Conservation (phyloP, 1,140 invertebrate genomes). For the Kradibia gibbosae region DNA sequence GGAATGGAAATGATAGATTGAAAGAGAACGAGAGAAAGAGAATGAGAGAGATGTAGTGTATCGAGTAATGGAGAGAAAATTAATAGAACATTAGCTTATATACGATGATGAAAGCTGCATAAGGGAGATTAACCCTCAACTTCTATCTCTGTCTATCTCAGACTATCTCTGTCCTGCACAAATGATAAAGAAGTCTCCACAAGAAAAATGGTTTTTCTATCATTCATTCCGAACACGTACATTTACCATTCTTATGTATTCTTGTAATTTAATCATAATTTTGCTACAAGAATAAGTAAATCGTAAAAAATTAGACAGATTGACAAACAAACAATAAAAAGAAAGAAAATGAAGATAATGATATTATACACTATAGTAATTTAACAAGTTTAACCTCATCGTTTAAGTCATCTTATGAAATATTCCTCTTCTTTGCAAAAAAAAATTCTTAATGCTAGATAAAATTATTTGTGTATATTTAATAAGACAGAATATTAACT, state of each 20-base stretch:
- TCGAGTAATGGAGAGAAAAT: neutral
- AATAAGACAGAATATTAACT: too few relatives aligned
- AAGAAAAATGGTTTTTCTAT: slow-evolving; percentile 28
- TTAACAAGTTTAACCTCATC: too few relatives aligned
- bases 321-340: neutral
- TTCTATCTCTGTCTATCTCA: slow-evolving; percentile 1
- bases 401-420: too few relatives aligned
- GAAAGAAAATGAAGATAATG: neutral
- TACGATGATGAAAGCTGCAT: neutral
- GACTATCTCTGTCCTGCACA: neutral
- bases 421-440: too few relatives aligned
- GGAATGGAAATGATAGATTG: neutral
- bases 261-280: slow-evolving; percentile 34
- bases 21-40: neutral
- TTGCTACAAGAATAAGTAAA: neutral
- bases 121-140: neutral
- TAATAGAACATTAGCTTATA: neutral
- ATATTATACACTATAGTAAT: too few relatives aligned
- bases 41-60: neutral
- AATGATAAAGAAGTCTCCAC: slow-evolving; percentile 44
- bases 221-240: slow-evolving; percentile 47
- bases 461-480: too few relatives aligned
- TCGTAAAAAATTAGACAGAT: neutral
- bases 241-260: slow-evolving; percentile 42
- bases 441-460: too few relatives aligned